Conservation (phyloP, 2,888 invertebrate genomes). For the Escarpia spicata region DNA sequence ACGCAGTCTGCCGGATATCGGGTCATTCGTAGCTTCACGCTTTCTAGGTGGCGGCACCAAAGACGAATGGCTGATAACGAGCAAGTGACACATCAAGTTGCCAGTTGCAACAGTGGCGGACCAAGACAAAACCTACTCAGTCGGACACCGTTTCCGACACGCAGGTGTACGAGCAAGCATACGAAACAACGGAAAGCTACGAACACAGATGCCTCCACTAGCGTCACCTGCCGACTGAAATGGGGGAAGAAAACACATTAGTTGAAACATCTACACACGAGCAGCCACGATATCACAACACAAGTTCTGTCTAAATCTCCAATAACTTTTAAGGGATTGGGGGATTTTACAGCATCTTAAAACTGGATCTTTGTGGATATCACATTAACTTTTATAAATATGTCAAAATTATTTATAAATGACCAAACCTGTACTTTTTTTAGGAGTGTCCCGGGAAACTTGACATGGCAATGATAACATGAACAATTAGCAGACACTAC, state of each 20-base stretch:
- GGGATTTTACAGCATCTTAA: not conserved
- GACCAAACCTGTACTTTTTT: not conserved
- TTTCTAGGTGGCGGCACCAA: not conserved
- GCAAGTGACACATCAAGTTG: slow-evolving; percentile 1
- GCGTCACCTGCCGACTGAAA: slow-evolving; percentile 1
- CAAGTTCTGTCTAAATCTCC: not conserved
- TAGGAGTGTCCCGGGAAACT: not conserved
- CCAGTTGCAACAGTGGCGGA: not conserved
- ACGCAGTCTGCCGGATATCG: not conserved
- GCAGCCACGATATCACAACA: not conserved
- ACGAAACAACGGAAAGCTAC: not conserved
- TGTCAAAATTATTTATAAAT: not conserved
- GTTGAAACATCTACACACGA: not conserved
- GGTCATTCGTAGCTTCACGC: not conserved
- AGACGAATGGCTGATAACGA: not conserved
- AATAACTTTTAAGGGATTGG: not conserved
- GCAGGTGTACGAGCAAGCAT: not conserved
- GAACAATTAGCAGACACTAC: not conserved
- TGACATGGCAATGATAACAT: not conserved
- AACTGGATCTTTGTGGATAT: not conserved
- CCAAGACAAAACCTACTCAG: not conserved
- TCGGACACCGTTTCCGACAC: slow-evolving; percentile 13
- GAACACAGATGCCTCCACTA: not conserved
- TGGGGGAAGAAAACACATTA: slow-evolving; percentile 4
- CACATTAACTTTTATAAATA: too few relatives aligned